Conservation (phyloP, 2,888 invertebrate genomes). For the Spisula solida region DNA sequence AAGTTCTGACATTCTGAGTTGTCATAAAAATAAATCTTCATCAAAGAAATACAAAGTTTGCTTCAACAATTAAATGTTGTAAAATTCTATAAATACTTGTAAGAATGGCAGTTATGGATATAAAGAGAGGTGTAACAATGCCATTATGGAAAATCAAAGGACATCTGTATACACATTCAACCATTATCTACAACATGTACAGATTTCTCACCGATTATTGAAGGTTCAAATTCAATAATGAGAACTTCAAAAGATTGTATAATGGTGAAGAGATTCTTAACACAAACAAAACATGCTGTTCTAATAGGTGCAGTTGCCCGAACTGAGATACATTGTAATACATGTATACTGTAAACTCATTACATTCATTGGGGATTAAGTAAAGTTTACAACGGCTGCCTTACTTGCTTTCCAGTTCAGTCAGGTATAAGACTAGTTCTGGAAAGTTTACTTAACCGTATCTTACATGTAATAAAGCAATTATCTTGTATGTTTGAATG, state of each 20-base stretch:
- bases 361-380: too few relatives aligned
- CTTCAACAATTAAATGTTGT: neutral
- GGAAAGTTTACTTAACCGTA: too few relatives aligned
- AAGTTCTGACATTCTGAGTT: neutral
- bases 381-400: too few relatives aligned
- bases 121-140: neutral
- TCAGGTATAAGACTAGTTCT: too few relatives aligned
- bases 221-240: neutral
- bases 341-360: too few relatives aligned
- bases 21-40: neutral
- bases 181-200: neutral
- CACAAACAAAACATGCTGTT: neutral
- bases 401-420: too few relatives aligned
- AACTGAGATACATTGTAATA: too few relatives aligned
- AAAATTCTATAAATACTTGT: neutral
- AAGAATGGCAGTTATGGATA: neutral
- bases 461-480: too few relatives aligned
- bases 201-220: neutral
- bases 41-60: neutral
- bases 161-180: neutral
- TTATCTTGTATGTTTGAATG: too few relatives aligned
- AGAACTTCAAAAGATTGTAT: slow-evolving; percentile 3
- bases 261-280: slow-evolving; percentile 9
- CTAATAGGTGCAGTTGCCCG: neutral
- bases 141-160: neutral